Percentiles rank a stretch among this genome's conserved stretches.
Conservation (phyloP, 2,113 vertebrate species). For the Setophaga coronata region DNA sequence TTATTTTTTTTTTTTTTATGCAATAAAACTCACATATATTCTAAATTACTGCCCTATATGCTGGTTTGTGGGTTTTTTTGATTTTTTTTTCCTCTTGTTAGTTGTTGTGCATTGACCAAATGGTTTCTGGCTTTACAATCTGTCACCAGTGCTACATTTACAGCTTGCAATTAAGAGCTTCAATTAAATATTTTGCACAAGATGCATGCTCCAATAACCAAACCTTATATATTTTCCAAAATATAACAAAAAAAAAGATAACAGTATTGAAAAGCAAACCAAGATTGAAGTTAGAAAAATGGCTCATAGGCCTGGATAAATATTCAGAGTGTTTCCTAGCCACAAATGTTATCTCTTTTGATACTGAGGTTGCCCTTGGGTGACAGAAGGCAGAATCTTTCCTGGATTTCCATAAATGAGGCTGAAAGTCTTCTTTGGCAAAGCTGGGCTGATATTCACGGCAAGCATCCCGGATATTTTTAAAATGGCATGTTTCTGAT, state of each 20-base stretch:
- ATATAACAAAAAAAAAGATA: neutral
- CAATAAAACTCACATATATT: neutral
- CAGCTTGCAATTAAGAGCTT: constrained; percentile 56
- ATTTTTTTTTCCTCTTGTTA: neutral
- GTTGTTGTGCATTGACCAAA: constrained; percentile 43
- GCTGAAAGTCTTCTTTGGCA: neutral
- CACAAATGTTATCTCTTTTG: neutral
- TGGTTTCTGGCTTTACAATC: constrained; percentile 54
- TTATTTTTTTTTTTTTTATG: neutral
- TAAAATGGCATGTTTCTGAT: constrained; percentile 15
- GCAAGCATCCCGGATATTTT: constrained; percentile 10
- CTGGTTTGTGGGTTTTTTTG: neutral
- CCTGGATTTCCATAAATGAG: constrained; percentile 40
- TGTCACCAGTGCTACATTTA: constrained; percentile 18
- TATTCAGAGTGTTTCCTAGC: neutral
- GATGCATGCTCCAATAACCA: neutral
- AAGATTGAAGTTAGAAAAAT: constrained; percentile 4
- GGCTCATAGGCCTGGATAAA: neutral
- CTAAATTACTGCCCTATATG: neutral
- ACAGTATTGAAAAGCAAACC: neutral
- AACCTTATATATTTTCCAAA: neutral
- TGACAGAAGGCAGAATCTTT: constrained; percentile 39
- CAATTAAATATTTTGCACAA: constrained; percentile 52
- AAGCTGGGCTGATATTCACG: neutral
- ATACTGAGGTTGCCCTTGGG: constrained; percentile 27